Evolutionary conservation across 2,888 invertebrate species (phyloP), one percentile per base, ranked within the genome.

Genomic region (Sphinx pinastri): DNA sequence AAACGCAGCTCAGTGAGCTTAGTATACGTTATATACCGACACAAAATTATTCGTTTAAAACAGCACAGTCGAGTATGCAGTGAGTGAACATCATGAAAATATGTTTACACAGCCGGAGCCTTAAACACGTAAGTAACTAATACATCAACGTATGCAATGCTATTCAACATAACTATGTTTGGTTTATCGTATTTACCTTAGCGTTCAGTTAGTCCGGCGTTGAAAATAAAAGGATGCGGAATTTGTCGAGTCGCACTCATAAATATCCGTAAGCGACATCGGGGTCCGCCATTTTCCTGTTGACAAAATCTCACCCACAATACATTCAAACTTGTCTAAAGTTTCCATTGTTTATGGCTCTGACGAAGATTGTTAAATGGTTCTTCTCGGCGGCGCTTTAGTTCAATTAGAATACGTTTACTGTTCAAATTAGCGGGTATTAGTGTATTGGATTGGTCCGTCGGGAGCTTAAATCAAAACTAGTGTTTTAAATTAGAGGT

Each of bases 271-370:
- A 86, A 84, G 86, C 85, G 92, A 92, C 92, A 84, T 86, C 83
- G 81, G 82, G 90, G 86, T 86, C 88, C 93, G 91, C 93, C 92
- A 91, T 93, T 93, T 92, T 91, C 90, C 90, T 93, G 93, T 93
- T 92, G 92, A 93, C 93, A 92, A 90, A 92, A 91, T 89, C 90
- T 88, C 86, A 84, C 87, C 88, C 88, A 84, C 89, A 89, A 91
- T 89, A 92, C 89, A 90, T 92, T 88, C 85, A 84, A 90, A 92
- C 88, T 92, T 90, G 88, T 89, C 88, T 85, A 88, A 91, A 92
- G 89, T 91, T 92, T 87, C 76, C 85, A 88, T 92, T 92, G 91
- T 91, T 91, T 91, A 89, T 88, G 75, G 83, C 83, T 80, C 78
- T 78, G 76, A 73, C 76, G 76, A 74, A 83, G 83, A 86, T 87